Conservation (phyloP, 1,140 invertebrate species). For the Octopus bimaculoides region DNA sequence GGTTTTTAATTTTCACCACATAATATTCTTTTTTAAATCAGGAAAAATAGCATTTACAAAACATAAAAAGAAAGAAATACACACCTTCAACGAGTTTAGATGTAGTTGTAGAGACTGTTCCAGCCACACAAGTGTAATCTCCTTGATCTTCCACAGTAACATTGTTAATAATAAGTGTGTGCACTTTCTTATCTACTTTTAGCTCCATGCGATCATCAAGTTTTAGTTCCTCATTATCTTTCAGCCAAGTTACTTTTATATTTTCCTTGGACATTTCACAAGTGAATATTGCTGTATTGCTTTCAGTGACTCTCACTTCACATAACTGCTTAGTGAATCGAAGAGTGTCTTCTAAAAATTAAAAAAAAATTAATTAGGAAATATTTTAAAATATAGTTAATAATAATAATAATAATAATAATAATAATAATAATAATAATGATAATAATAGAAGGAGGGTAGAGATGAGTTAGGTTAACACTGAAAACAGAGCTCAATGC, state of each 20-base stretch:
- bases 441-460: no score
- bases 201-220: constrained; percentile 72
- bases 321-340: background rate
- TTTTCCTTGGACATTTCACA: constrained; percentile 92
- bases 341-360: background rate
- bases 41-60: background rate
- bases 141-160: constrained; percentile 43
- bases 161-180: constrained; percentile 47
- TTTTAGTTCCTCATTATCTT: constrained; percentile 43
- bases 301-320: background rate
- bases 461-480: no score
- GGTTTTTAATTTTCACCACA: background rate
- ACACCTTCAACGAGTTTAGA: background rate
- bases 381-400: no score
- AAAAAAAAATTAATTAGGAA: no score
- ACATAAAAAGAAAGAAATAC: background rate
- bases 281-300: background rate
- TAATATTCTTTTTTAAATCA: background rate
- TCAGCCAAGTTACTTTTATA: constrained; percentile 67
- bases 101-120: constrained; percentile 42
- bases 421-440: no score
- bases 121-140: constrained; percentile 45
- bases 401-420: no score
- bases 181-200: constrained; percentile 40
- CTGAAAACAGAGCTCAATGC: no score